A percentile compares a stretch with the other conserved stretches of the same genome.
These are phyloP conservation scores for Pseudoips prasinana DNA, from an alignment of 2,888 invertebrate genomes.

Conservation along the genomic window DNA sequence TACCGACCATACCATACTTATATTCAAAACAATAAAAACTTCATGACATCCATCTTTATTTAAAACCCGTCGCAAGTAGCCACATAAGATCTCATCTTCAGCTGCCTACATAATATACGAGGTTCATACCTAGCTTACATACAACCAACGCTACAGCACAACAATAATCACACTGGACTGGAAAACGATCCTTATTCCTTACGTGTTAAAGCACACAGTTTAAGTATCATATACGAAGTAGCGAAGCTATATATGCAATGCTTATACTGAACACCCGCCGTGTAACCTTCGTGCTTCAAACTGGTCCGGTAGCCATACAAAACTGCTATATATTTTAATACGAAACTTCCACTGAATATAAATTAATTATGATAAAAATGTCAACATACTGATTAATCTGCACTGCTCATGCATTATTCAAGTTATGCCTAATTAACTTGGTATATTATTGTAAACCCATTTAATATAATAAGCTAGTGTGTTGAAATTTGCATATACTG, in stretches of 20 bases:
- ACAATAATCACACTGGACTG: constrained; percentile 5
- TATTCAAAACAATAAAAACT: constrained; percentile 1
- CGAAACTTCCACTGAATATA: constrained; percentile 59
- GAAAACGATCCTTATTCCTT: not conserved
- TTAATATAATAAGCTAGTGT: no score
- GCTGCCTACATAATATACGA: constrained; percentile 22
- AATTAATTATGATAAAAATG: constrained; percentile 59
- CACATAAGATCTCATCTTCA: constrained; percentile 61
- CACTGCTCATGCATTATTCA: constrained; percentile 7
- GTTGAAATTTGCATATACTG: no score
- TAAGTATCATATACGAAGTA: no score
- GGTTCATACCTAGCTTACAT: not conserved
- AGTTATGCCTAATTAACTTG: constrained; percentile 1
- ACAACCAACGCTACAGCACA: not conserved
- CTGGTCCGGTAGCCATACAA: constrained; percentile 62
- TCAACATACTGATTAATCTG: constrained; percentile 17
- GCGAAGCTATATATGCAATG: not conserved
- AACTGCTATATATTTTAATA: constrained; percentile 74
- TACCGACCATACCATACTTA: not conserved
- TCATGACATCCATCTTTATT: constrained; percentile 3
- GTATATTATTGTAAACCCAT: not conserved
- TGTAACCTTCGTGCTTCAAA: constrained; percentile 52
- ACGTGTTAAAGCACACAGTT: not conserved
- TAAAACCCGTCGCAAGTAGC: constrained; percentile 21
- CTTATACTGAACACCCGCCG: constrained; percentile 21